Conservation (phyloP, 2,888 invertebrate species). For the Drosophila mimica region DNA sequence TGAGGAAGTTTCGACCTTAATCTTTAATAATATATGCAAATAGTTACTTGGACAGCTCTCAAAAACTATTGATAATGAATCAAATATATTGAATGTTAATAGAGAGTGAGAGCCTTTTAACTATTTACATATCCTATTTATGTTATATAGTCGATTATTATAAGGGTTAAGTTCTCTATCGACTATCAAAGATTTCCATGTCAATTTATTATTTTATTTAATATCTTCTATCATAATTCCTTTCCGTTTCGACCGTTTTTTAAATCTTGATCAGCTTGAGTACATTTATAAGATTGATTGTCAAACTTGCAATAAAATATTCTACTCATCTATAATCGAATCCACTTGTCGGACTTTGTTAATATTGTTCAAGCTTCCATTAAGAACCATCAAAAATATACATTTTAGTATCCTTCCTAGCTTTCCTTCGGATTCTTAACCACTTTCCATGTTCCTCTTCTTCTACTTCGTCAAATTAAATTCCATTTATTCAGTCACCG, state of each 20-base stretch:
- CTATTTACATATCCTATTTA: too few relatives aligned
- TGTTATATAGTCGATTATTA: background rate
- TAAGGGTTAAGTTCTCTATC: background rate
- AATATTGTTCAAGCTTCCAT: background rate
- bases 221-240: background rate
- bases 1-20: slow-evolving; percentile 4
- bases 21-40: background rate
- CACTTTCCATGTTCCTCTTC: background rate
- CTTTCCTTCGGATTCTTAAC: background rate
- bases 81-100: background rate
- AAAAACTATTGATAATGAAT: background rate
- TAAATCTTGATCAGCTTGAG: background rate
- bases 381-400: background rate
- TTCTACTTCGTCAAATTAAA: background rate
- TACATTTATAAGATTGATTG: background rate
- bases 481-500: background rate
- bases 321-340: background rate
- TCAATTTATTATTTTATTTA: background rate
- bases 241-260: background rate
- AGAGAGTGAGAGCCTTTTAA: background rate
- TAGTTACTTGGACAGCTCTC: background rate
- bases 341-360: too few relatives aligned
- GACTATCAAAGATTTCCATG: background rate
- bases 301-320: too few relatives aligned
- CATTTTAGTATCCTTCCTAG: background rate